These are phyloP conservation scores for Uloborus plumipes DNA, from an alignment of 2,888 invertebrate species.

Conservation along the genomic window DNA sequence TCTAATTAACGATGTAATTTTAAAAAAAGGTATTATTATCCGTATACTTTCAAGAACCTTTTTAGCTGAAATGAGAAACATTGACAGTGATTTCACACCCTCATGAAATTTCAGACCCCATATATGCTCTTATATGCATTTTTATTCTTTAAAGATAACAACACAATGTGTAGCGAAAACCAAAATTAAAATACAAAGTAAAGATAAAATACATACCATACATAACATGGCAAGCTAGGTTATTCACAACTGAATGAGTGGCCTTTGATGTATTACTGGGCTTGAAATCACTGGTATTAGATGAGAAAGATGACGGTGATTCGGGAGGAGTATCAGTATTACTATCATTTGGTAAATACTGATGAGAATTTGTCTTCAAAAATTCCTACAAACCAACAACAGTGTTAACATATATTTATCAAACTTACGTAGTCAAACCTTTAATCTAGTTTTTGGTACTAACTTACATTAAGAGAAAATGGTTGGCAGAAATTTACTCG, in stretches of 20 bases:
- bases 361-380: constrained; percentile 7
- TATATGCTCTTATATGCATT: too few relatives aligned
- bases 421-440: neutral
- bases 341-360: neutral
- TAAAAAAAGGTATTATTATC: too few relatives aligned
- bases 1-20: too few relatives aligned
- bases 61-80: too few relatives aligned
- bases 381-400: constrained; percentile 32
- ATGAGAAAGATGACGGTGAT: constrained; percentile 13
- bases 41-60: too few relatives aligned
- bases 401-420: neutral
- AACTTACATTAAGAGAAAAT: constrained; percentile 84
- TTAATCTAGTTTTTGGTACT: neutral
- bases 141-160: too few relatives aligned
- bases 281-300: constrained; percentile 79
- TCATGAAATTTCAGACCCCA: too few relatives aligned
- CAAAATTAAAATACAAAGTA: neutral
- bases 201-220: constrained; percentile 77
- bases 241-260: constrained; percentile 86
- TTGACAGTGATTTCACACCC: too few relatives aligned
- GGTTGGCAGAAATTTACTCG: constrained; percentile 94
- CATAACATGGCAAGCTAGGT: constrained; percentile 89
- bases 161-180: too few relatives aligned
- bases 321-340: constrained; percentile 21
- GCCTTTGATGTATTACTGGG: constrained; percentile 81